A percentile compares a stretch with the other conserved stretches of the same genome.
Evolutionary conservation across 2,888 invertebrate genomes (phyloP).

Genomic region (Lycophotia porphyrea): DNA sequence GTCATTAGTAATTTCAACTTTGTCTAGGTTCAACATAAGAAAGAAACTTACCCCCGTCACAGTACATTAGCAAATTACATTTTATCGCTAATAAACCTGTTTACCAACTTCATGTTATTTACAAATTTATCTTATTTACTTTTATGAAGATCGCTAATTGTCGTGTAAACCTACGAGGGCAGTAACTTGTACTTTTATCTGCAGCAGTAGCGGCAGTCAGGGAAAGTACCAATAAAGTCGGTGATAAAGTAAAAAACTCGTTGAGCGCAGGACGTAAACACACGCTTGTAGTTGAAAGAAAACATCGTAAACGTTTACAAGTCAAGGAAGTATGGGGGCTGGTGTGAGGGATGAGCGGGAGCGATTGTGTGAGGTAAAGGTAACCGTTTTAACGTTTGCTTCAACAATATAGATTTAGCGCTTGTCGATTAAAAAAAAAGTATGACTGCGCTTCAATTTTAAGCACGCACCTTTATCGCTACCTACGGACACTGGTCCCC

Average conservation of each 20-base stretch:
- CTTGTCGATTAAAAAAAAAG: too few species aligned
- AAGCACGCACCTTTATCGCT: too few species aligned
- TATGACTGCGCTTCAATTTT: background rate
- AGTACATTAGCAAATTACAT: slow-evolving; percentile 51
- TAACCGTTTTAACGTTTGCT: too few species aligned
- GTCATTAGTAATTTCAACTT: background rate
- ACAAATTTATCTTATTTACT: slow-evolving; percentile 67
- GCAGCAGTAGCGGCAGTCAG: slow-evolving; percentile 65
- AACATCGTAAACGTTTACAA: slow-evolving; percentile 86
- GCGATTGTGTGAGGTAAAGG: slow-evolving; percentile 24
- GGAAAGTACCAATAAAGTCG: slow-evolving; percentile 78
- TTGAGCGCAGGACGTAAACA: slow-evolving; percentile 81
- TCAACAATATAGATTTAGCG: background rate
- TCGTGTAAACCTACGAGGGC: slow-evolving; percentile 49
- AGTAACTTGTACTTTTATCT: slow-evolving; percentile 67
- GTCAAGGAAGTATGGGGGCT: slow-evolving; percentile 73
- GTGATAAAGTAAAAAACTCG: slow-evolving; percentile 85
- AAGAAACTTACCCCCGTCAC: background rate
- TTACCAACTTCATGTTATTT: slow-evolving; percentile 59
- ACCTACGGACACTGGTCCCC: too few species aligned
- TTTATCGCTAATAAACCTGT: slow-evolving; percentile 62
- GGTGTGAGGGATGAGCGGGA: slow-evolving; percentile 53
- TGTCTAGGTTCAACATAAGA: background rate
- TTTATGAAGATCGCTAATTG: slow-evolving; percentile 65
- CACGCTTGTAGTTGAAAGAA: slow-evolving; percentile 83